Evolutionary conservation across 2,888 invertebrate genomes (phyloP), one percentile per base, ranked within the genome.

Genomic region (Mimachlamys varia): DNA sequence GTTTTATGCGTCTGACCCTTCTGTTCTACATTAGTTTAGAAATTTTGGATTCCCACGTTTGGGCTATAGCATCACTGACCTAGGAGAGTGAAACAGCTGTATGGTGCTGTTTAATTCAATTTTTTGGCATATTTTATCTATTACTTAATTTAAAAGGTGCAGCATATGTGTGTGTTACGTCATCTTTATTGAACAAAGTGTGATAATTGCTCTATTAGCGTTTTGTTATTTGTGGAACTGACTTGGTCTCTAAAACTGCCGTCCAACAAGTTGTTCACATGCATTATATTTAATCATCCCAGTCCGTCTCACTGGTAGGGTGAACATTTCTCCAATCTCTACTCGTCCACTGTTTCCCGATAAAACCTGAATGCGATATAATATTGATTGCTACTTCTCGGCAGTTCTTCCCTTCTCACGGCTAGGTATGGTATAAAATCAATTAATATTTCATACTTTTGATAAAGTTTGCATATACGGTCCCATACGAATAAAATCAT

Each of bases 391-490:
- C 7, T 27, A 76, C 27, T 33, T 33, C 33, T 12, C 27, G 12
- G 33, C 27, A 27, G 15, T 33, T 33, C 33, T 76, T 22, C 76
- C 44, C 76, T 76, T 13, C 76, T 33, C 76, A 33, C 33, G 33
- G 27, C 13, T 7, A 33, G 33, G 44, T 44, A 44, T 44, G 44
- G 44, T 10, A 76, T 22, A 76, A 76, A 76, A 76, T 76, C 76
- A 76, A 76, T 76, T 17, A 76, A 27, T 76, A 76, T 76, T 76
- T 76, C 17, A 76, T 76, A 76, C 76, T 76, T 76, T 33, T 76
- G 76, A 76, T 76, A 76, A 76, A 76, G 33, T 76, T 76, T 76
- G 76, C 33, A 76, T 33, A 76, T 27, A n/a, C n/a, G 76, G 76
- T 33, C 76, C 12, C 76, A 27, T 76, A 33, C 27, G 76, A 76